Conservation (phyloP, 2,797 vertebrate species). For the Notoglanidium macrostoma region DNA sequence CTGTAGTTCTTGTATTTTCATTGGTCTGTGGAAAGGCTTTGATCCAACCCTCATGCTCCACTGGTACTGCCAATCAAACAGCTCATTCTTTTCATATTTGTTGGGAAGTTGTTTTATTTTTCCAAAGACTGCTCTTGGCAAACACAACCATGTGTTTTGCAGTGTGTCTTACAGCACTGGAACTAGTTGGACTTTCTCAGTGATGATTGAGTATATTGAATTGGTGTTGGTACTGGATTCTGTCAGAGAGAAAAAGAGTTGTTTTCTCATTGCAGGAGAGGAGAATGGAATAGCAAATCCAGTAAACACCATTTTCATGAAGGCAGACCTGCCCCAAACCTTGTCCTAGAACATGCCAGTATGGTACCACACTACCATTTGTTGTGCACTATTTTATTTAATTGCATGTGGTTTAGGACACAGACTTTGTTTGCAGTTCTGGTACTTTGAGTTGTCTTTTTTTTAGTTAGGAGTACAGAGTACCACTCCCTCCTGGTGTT, state of each 20-base stretch:
- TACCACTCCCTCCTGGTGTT: constrained; percentile 2
- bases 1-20: constrained; percentile 58
- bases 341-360: not conserved
- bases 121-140: constrained; percentile 16
- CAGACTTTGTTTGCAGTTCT: not conserved
- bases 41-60: constrained; percentile 30
- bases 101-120: constrained; percentile 55
- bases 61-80: constrained; percentile 38
- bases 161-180: not conserved
- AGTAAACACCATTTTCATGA: not conserved
- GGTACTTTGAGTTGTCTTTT: not conserved
- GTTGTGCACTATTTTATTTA: not conserved
- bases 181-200: not conserved
- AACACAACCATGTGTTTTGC: constrained; percentile 12
- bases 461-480: not conserved
- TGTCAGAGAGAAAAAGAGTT: not conserved
- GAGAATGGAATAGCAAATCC: not conserved
- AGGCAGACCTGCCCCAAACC: not conserved
- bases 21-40: constrained; percentile 45
- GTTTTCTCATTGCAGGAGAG: not conserved
- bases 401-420: not conserved
- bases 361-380: no score
- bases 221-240: not conserved
- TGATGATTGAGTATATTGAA: not conserved
- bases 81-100: constrained; percentile 62